phyloP scores from a whole-genome alignment of 1,140 invertebrate species.

The Tetramorium alpestre region DNA sequence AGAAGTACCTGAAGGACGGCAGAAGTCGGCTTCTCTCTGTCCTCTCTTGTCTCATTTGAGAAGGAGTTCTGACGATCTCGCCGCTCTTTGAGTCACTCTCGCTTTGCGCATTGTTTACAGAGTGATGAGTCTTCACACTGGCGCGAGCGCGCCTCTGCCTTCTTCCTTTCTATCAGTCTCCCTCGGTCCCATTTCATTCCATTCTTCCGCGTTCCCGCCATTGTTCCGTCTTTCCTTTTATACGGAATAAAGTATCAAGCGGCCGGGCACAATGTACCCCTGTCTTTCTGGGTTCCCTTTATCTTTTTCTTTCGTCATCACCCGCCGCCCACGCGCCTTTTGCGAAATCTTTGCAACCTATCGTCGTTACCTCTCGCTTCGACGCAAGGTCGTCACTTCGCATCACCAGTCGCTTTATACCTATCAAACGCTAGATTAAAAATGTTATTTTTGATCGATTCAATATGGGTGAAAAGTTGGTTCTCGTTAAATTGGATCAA shows the following conservation, averaged over 20 bases:
- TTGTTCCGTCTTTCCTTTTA: conserved; percentile 84
- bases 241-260: conserved; percentile 85
- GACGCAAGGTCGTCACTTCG: conserved; percentile 9
- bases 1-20: conserved; percentile 70
- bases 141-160: conserved; percentile 76
- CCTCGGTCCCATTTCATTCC: conserved; percentile 82
- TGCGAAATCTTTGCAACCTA: conserved; percentile 69
- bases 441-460: conserved; percentile 6
- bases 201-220: conserved; percentile 83
- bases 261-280: conserved; percentile 83
- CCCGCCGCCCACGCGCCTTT: conserved; percentile 55
- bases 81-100: conserved; percentile 80
- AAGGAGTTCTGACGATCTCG: conserved; percentile 76
- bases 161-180: conserved; percentile 76
- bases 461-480: background rate
- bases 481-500: background rate
- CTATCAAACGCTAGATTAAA: conserved; percentile 23
- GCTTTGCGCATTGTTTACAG: conserved; percentile 83
- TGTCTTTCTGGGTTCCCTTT: conserved; percentile 76
- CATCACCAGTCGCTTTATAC: conserved; percentile 65
- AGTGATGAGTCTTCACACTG: conserved; percentile 85
- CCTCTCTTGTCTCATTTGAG: conserved; percentile 58
- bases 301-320: conserved; percentile 75
- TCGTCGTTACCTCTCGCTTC: conserved; percentile 53
- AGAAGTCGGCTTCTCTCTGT: conserved; percentile 65